A percentile compares a stretch with the other conserved stretches of the same genome.
These are phyloP conservation scores for Callopanchax toddi DNA, from an alignment of 2,113 vertebrate species.

Conservation along the genomic window DNA sequence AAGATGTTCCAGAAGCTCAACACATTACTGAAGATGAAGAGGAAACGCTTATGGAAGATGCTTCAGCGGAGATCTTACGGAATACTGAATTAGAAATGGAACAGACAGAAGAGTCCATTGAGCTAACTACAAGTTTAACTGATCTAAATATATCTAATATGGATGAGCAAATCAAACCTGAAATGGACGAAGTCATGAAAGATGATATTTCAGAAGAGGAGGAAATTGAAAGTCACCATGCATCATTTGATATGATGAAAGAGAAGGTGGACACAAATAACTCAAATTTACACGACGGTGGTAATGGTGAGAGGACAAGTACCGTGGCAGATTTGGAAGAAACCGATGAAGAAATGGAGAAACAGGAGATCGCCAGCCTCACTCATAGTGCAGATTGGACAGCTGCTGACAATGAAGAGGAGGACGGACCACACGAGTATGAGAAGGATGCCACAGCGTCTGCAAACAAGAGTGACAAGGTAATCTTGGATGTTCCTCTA, in stretches of 20 bases:
- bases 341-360: constrained; percentile 2
- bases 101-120: constrained; percentile 21
- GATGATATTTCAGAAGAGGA: constrained; percentile 24
- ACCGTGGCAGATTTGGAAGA: constrained; percentile 18
- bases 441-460: constrained; percentile 22
- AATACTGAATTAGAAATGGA: constrained; percentile 23
- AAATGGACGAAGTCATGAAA: constrained; percentile 4
- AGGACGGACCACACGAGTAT: constrained; percentile 21
- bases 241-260: background rate
- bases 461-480: constrained; percentile 55
- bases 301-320: constrained; percentile 37
- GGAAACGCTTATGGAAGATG: constrained; percentile 33
- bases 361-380: constrained; percentile 18
- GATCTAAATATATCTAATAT: constrained; percentile 8
- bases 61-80: constrained; percentile 17
- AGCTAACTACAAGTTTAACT: constrained; percentile 4
- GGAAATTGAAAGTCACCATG: constrained; percentile 26
- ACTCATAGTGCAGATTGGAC: constrained; percentile 8
- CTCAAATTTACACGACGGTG: constrained; percentile 31
- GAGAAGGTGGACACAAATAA: constrained; percentile 17
- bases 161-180: constrained; percentile 9
- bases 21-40: constrained; percentile 17
- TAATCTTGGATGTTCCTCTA: constrained; percentile 43
- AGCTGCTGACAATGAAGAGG: constrained; percentile 34
- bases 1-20: constrained; percentile 55